Evolutionary conservation across 2,113 vertebrate genomes (phyloP).

Genomic region (Noctilio leporinus): DNA sequence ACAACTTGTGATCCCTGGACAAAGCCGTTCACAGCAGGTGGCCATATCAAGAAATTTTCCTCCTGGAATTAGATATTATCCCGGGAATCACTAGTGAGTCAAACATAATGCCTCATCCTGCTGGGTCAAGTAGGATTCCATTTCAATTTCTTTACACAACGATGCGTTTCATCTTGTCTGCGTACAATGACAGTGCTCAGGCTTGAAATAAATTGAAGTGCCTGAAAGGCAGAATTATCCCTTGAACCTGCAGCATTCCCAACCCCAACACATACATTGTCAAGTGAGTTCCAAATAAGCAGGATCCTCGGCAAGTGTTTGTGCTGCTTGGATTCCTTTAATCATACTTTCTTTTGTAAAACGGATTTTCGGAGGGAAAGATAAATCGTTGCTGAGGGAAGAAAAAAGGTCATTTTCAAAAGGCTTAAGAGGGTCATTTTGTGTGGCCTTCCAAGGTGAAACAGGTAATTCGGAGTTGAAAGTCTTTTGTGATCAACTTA

Average conservation of each 20-base stretch:
- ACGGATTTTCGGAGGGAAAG: constrained; percentile 84
- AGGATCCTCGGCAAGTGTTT: constrained; percentile 85
- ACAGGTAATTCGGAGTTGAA: constrained; percentile 82
- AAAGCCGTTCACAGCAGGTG: constrained; percentile 92
- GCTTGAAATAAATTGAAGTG: constrained; percentile 95
- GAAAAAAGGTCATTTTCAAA: constrained; percentile 85
- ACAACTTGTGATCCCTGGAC: constrained; percentile 95
- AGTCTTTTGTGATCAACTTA: constrained; percentile 83
- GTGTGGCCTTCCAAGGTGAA: constrained; percentile 84
- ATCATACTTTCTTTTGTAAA: constrained; percentile 86
- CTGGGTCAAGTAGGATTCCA: constrained; percentile 95
- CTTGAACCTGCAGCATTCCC: constrained; percentile 91
- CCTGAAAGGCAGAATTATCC: constrained; percentile 95
- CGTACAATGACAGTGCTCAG: constrained; percentile 89
- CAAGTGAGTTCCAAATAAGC: constrained; percentile 86
- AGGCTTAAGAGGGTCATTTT: constrained; percentile 86
- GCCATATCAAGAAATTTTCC: constrained; percentile 93
- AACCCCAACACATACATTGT: constrained; percentile 85
- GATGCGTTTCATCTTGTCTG: constrained; percentile 95
- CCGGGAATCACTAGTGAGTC: constrained; percentile 93
- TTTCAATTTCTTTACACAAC: constrained; percentile 98
- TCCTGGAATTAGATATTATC: constrained; percentile 97
- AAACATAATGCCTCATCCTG: constrained; percentile 94
- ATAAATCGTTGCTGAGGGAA: constrained; percentile 92
- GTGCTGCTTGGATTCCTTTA: constrained; percentile 89